Conservation (phyloP, 2,888 invertebrate genomes). For the Deilephila porcellus region DNA sequence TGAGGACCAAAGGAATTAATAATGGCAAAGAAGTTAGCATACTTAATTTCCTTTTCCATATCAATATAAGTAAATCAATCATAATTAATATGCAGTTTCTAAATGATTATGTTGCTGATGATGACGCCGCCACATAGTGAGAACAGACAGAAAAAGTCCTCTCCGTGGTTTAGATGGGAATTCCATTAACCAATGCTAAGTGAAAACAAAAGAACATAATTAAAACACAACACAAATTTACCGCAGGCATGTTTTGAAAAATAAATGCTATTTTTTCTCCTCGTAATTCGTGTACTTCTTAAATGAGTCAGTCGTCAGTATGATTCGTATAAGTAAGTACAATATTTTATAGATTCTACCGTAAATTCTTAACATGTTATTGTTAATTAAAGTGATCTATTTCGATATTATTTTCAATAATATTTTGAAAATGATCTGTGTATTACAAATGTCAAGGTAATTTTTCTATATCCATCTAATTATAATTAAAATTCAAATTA, state of each 20-base stretch:
- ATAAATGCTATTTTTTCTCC: neutral
- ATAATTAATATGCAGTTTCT: neutral
- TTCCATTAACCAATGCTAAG: neutral
- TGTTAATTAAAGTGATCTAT: too few relatives aligned
- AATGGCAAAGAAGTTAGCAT: too few relatives aligned
- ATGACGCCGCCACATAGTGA: neutral
- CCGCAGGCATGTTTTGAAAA: conserved; percentile 1
- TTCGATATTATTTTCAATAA: too few relatives aligned
- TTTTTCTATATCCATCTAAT: neutral
- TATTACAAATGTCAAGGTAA: neutral
- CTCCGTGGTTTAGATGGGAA: neutral
- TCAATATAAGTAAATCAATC: neutral
- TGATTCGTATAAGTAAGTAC: conserved; percentile 3
- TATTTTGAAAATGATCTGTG: too few relatives aligned
- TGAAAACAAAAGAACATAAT: neutral
- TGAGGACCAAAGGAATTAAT: too few relatives aligned
- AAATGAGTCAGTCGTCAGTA: neutral
- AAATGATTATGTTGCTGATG: neutral
- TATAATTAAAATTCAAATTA: too few relatives aligned
- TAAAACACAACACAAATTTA: neutral
- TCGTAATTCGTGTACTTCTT: neutral
- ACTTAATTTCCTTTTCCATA: neutral
- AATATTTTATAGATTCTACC: neutral
- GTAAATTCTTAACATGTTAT: too few relatives aligned
- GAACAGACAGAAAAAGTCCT: neutral